Percentiles rank a stretch among this genome's conserved stretches.
Conservation (phyloP, 2,113 vertebrate genomes). For the Monopterus albus region DNA sequence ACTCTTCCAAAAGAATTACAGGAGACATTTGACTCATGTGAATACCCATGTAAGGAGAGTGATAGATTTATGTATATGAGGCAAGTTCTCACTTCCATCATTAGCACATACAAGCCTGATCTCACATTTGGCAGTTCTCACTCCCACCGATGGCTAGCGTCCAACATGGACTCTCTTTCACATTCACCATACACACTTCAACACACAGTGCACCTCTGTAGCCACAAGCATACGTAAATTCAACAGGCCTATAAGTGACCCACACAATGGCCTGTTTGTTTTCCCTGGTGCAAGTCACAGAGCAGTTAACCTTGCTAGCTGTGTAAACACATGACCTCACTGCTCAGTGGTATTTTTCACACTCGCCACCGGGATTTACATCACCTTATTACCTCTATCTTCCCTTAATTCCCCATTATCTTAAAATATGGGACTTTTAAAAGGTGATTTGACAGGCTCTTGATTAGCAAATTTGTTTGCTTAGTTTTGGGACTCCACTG, state of each 20-base stretch:
- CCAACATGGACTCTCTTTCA: constrained; percentile 53
- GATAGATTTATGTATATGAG: constrained; percentile 72
- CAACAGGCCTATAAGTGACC: constrained; percentile 61
- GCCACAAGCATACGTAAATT: constrained; percentile 60
- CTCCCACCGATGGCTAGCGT: constrained; percentile 54
- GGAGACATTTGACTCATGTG: constrained; percentile 44
- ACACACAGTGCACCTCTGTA: constrained; percentile 33
- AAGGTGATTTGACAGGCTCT: constrained; percentile 55
- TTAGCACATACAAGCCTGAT: constrained; percentile 61
- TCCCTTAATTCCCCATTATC: constrained; percentile 64
- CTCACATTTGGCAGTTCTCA: constrained; percentile 40
- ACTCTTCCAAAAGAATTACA: constrained; percentile 41
- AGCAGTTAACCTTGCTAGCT: constrained; percentile 70
- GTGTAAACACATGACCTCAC: constrained; percentile 79
- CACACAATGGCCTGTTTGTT: constrained; percentile 46
- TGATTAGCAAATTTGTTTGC: constrained; percentile 68
- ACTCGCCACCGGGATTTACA: constrained; percentile 62
- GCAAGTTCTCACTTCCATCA: constrained; percentile 62
- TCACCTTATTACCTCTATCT: constrained; percentile 45
- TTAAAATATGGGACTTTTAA: constrained; percentile 58
- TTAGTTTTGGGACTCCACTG: constrained; percentile 52
- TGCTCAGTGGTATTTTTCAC: constrained; percentile 70
- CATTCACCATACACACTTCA: constrained; percentile 39
- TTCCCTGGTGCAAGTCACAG: constrained; percentile 44
- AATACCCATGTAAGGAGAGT: constrained; percentile 73